These are phyloP conservation scores for Amblyjoppa fuscipennis DNA, from an alignment of 2,888 invertebrate genomes.

Conservation along the genomic window DNA sequence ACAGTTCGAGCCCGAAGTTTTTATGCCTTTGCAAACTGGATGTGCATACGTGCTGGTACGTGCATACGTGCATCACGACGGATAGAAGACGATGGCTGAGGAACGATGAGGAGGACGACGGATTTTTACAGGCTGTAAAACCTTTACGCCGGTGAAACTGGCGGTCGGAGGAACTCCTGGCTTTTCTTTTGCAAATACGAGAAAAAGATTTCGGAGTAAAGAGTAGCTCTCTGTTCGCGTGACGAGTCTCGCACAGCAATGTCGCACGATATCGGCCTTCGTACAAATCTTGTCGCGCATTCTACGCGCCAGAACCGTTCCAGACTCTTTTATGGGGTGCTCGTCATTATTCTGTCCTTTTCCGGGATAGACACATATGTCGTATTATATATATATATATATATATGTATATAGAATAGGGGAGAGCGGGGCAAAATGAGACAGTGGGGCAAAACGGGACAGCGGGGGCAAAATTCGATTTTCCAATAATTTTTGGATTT, in stretches of 20 bases:
- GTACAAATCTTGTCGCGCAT: conserved; percentile 53
- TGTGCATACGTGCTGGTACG: conserved; percentile 20
- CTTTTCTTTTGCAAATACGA: conserved; percentile 25
- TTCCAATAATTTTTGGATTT: too few species aligned
- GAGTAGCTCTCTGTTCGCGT: conserved; percentile 46
- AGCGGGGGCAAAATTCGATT: too few species aligned
- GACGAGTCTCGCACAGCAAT: conserved; percentile 38
- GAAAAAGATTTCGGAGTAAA: conserved; percentile 28
- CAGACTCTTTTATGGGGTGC: conserved; percentile 42
- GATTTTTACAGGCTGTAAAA: conserved; percentile 77
- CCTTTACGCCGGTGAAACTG: conserved; percentile 68
- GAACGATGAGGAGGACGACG: conserved; percentile 58
- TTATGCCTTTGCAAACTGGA: conserved; percentile 34
- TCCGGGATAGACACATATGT: neutral
- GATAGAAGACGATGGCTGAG: conserved; percentile 23
- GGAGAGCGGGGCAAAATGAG: too few species aligned
- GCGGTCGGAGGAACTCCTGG: conserved; percentile 39
- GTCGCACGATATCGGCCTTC: conserved; percentile 35
- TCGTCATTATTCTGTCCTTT: conserved; percentile 43
- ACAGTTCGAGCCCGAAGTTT: neutral
- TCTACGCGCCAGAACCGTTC: neutral
- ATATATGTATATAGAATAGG: neutral
- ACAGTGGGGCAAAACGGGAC: too few species aligned
- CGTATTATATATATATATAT: too few species aligned
- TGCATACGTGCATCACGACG: neutral